phyloP scores from a whole-genome alignment of 2,113 vertebrate genomes.

The Lynx canadensis region DNA sequence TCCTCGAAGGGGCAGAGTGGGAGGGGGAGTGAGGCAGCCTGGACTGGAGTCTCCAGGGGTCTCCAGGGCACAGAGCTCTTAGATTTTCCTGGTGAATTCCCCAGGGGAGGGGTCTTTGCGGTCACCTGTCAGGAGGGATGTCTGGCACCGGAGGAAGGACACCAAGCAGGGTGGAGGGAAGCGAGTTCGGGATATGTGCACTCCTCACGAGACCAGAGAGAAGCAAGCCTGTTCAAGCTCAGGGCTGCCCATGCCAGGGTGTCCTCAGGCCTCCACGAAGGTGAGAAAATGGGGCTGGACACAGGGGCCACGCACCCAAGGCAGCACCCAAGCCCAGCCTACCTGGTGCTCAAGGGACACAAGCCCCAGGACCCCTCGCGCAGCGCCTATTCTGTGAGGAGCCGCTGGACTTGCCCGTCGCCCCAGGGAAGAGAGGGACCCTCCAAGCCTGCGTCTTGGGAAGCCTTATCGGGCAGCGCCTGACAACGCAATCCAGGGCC shows the following conservation, averaged over 20 bases:
- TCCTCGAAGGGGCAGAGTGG: accelerated
- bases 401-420: background rate
- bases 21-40: accelerated
- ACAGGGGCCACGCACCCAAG: background rate
- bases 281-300: background rate
- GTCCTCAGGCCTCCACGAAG: background rate
- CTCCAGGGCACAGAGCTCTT: accelerated
- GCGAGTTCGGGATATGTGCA: accelerated
- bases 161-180: too few species aligned
- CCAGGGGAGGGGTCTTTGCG: too few species aligned
- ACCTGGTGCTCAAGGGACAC: background rate
- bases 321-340: background rate
- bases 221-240: background rate
- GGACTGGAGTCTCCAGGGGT: background rate
- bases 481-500: accelerated
- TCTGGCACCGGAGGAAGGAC: background rate
- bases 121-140: too few species aligned
- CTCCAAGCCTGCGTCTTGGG: accelerated
- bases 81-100: too few species aligned
- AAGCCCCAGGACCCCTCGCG: background rate
- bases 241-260: background rate
- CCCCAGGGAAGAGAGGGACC: background rate
- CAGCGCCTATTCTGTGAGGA: background rate
- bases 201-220: background rate
- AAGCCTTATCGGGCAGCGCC: too few species aligned